Conservation (phyloP, 1,140 invertebrate species). For the Drosophila mauritiana region DNA sequence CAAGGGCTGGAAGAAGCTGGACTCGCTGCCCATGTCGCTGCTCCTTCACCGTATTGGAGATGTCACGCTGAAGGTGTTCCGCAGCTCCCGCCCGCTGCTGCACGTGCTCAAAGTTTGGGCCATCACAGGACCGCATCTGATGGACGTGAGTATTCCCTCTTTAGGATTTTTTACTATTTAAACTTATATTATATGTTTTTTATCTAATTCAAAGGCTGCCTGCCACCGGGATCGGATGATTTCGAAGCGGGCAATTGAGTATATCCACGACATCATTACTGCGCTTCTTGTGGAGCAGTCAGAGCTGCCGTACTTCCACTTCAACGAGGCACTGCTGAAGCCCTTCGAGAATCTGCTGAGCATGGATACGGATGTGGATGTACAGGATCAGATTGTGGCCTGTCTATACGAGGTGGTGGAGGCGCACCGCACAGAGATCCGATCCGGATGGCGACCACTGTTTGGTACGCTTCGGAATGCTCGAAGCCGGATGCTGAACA, state of each 20-base stretch:
- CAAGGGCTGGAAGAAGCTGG: constrained; percentile 85
- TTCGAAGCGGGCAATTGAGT: constrained; percentile 96
- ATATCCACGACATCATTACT: constrained; percentile 96
- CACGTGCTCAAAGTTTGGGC: constrained; percentile 96
- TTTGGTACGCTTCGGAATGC: constrained; percentile 96
- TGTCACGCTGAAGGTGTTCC: constrained; percentile 93
- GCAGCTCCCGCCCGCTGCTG: constrained; percentile 93
- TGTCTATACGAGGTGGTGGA: constrained; percentile 98
- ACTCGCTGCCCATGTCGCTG: constrained; percentile 85
- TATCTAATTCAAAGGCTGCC: constrained; percentile 88
- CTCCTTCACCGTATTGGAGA: constrained; percentile 93
- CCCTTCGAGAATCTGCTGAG: constrained; percentile 97
- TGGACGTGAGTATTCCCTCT: constrained; percentile 88
- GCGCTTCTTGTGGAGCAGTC: constrained; percentile 94
- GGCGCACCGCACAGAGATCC: constrained; percentile 95
- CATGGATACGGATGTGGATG: constrained; percentile 95
- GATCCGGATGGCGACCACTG: constrained; percentile 96
- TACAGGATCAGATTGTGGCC: constrained; percentile 95
- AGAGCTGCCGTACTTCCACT: constrained; percentile 96
- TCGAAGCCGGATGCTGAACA: constrained; percentile 86
- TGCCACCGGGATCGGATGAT: constrained; percentile 95
- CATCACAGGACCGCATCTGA: constrained; percentile 94
- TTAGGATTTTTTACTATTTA: background rate
- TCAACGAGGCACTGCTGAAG: constrained; percentile 97
- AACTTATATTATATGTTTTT: background rate